Evolutionary conservation across 2,113 vertebrate species (phyloP).

Genomic region (Lichenostomus cassidix): DNA sequence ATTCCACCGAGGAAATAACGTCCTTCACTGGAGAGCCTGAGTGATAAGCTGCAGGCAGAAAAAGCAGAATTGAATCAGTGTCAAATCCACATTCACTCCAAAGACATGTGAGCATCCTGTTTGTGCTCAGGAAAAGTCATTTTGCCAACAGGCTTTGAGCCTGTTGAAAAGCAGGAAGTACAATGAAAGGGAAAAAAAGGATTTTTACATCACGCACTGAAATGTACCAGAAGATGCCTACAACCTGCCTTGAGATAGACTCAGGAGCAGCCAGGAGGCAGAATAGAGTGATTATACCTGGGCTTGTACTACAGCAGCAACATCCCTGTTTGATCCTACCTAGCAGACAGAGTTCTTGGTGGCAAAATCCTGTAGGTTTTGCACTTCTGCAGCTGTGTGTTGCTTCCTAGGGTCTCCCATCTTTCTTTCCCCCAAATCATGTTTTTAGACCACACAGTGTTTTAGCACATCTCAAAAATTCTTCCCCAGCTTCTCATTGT

Average conservation of each 20-base stretch:
- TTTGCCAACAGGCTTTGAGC: constrained; percentile 23
- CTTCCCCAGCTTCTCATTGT: not conserved
- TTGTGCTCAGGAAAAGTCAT: not conserved
- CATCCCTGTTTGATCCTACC: not conserved
- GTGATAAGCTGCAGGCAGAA: constrained; percentile 42
- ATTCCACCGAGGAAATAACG: not conserved
- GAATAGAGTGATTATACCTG: not conserved
- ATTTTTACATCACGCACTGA: not conserved
- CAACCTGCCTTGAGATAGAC: not conserved
- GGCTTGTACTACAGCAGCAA: not conserved
- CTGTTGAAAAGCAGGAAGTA: not conserved
- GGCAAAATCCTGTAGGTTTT: not conserved
- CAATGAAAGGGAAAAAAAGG: not conserved
- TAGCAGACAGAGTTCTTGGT: not conserved
- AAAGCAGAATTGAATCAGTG: constrained; percentile 22
- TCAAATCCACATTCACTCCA: constrained; percentile 4
- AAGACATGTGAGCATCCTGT: not conserved
- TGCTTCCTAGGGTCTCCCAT: not conserved
- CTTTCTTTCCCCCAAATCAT: not conserved
- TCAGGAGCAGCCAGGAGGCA: not conserved
- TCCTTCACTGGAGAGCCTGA: constrained; percentile 13
- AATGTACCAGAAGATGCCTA: not conserved
- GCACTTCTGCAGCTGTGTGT: not conserved
- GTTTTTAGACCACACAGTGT: not conserved
- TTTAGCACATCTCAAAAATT: not conserved